A percentile compares a stretch with the other conserved stretches of the same genome.
These are phyloP conservation scores for Bettongia penicillata DNA, from an alignment of 2,113 vertebrate genomes.

Conservation along the genomic window DNA sequence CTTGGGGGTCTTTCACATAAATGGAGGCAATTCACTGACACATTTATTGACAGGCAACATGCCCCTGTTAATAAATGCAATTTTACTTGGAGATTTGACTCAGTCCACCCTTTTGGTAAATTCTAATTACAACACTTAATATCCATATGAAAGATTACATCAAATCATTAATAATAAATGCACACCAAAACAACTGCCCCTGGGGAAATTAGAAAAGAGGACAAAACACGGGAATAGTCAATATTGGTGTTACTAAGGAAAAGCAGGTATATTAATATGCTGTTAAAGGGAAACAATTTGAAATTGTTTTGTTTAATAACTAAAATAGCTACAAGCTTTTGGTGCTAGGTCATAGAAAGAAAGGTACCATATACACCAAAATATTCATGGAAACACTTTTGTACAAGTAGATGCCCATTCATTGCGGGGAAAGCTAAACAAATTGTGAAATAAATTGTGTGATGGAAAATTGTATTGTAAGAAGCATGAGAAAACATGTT, in stretches of 20 bases:
- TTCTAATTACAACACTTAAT: background rate
- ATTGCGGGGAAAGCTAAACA: background rate
- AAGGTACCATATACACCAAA: background rate
- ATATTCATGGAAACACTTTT: background rate
- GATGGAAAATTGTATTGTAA: background rate
- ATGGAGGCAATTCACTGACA: background rate
- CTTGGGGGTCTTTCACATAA: background rate
- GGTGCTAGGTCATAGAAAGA: background rate
- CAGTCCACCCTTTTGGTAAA: background rate
- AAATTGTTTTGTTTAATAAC: background rate
- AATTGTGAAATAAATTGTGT: too few relatives aligned
- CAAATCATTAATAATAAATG: background rate
- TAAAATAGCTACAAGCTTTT: background rate
- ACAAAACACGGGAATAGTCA: background rate
- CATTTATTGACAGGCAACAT: background rate
- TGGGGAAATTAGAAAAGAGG: background rate
- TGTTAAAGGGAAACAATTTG: background rate
- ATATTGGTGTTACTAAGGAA: background rate
- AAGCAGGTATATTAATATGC: background rate
- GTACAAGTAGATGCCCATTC: background rate
- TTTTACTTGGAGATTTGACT: background rate
- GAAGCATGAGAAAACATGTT: background rate
- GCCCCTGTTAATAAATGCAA: background rate
- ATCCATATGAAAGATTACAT: background rate
- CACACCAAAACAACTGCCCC: background rate